A percentile compares a stretch with the other conserved stretches of the same genome.
phyloP scores from a whole-genome alignment of 2,797 vertebrate genomes.

The Sebastes minor region DNA sequence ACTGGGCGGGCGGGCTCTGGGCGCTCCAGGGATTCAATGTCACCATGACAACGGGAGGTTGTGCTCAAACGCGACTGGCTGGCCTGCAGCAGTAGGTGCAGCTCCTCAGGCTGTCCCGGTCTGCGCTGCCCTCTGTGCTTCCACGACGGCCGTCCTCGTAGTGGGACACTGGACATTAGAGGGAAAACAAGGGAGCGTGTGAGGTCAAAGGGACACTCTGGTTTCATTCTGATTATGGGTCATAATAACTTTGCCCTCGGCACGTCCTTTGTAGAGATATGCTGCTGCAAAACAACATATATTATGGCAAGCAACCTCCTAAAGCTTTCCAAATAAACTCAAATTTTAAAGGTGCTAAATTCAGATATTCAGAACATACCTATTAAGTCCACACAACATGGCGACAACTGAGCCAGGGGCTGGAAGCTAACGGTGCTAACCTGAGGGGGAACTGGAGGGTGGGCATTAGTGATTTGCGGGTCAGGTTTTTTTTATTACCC shows the following conservation, averaged over 20 bases:
- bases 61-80: conserved; percentile 83
- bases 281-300: background rate
- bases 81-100: conserved; percentile 88
- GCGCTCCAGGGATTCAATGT: conserved; percentile 44
- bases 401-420: too few species aligned
- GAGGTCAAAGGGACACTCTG: background rate
- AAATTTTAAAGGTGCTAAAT: too few species aligned
- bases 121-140: conserved; percentile 77
- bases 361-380: too few species aligned
- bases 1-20: conserved; percentile 72
- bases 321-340: too few species aligned
- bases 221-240: background rate
- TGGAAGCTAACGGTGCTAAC: too few species aligned
- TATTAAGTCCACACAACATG: too few species aligned
- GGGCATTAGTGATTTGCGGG: too few species aligned
- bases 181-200: background rate
- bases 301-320: too few species aligned
- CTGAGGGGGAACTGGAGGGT: too few species aligned
- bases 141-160: conserved; percentile 83
- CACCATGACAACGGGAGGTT: conserved; percentile 37
- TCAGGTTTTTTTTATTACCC: too few species aligned
- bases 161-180: conserved; percentile 77
- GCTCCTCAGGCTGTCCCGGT: conserved; percentile 84
- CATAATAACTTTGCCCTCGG: background rate
- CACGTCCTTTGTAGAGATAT: background rate